Percentiles rank a stretch among this genome's conserved stretches.
phyloP scores from a whole-genome alignment of 2,888 invertebrate genomes.

The Habrosyne pyritoides region DNA sequence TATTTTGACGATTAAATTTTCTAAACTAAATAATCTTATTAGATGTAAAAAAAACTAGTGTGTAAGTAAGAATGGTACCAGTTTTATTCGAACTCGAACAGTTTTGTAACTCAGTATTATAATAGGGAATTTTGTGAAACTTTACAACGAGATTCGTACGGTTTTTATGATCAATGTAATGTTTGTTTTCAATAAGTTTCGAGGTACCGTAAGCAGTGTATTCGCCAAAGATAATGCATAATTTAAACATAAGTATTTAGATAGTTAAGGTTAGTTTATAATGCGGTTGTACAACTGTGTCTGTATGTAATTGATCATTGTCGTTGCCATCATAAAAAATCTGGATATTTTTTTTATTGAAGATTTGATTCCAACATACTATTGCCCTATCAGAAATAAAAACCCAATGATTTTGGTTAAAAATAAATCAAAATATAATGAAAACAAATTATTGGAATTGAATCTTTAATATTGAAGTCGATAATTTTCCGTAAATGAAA shows the following conservation, averaged over 20 bases:
- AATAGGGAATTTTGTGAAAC: constrained; percentile 74
- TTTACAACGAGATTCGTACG: constrained; percentile 79
- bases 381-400: too few relatives aligned
- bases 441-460: background rate
- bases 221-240: constrained; percentile 83
- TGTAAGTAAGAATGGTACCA: constrained; percentile 68
- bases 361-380: background rate
- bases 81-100: constrained; percentile 52
- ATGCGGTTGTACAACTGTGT: constrained; percentile 38
- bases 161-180: constrained; percentile 48
- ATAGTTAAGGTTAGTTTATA: constrained; percentile 49
- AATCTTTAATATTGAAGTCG: background rate
- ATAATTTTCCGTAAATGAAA: too few relatives aligned
- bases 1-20: constrained; percentile 44
- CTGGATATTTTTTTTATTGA: background rate
- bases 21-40: constrained; percentile 44
- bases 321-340: background rate
- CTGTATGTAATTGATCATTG: constrained; percentile 19
- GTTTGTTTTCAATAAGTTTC: constrained; percentile 48
- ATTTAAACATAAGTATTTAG: constrained; percentile 66
- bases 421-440: background rate
- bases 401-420: background rate
- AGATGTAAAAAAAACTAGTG: constrained; percentile 50
- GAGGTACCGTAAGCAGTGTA: constrained; percentile 78
- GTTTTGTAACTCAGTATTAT: constrained; percentile 76